Conservation (phyloP, 2,113 vertebrate genomes). For the Oryzias celebensis region DNA sequence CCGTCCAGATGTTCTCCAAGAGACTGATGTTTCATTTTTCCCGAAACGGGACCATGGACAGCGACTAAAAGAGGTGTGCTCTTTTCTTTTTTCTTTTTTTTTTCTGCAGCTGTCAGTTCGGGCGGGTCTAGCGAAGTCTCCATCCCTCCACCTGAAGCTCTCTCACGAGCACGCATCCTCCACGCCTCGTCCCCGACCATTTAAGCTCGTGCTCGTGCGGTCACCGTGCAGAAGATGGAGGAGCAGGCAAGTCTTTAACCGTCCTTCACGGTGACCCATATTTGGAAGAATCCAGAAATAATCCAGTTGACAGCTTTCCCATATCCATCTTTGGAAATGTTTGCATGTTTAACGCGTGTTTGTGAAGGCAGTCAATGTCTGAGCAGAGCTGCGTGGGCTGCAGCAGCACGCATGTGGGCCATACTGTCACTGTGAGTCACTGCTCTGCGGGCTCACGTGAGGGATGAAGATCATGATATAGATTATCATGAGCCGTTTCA, state of each 20-base stretch:
- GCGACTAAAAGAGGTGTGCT: slow-evolving; percentile 35
- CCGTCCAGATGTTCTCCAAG: too few relatives aligned
- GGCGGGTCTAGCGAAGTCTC: slow-evolving; percentile 17
- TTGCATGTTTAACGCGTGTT: background rate
- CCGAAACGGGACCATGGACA: slow-evolving; percentile 52
- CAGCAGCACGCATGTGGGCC: background rate
- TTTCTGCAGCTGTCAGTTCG: slow-evolving; percentile 37
- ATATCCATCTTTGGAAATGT: background rate
- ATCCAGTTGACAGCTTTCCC: background rate
- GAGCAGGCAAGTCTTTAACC: slow-evolving; percentile 54
- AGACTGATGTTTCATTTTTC: too few relatives aligned
- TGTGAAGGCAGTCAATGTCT: slow-evolving; percentile 1
- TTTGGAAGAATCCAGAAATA: background rate
- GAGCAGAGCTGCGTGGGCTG: slow-evolving; percentile 22
- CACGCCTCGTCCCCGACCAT: background rate
- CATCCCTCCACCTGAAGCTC: slow-evolving; percentile 32
- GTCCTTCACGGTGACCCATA: background rate
- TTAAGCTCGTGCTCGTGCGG: background rate
- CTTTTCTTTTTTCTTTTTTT: slow-evolving; percentile 36
- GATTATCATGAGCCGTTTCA: too few relatives aligned
- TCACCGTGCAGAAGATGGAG: slow-evolving; percentile 56
- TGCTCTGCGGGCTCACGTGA: background rate
- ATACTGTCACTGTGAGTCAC: slow-evolving; percentile 29
- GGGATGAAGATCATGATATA: too few relatives aligned
- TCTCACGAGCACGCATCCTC: background rate